phyloP scores from a whole-genome alignment of 2,797 vertebrate species.

The Oophaga sylvatica region DNA sequence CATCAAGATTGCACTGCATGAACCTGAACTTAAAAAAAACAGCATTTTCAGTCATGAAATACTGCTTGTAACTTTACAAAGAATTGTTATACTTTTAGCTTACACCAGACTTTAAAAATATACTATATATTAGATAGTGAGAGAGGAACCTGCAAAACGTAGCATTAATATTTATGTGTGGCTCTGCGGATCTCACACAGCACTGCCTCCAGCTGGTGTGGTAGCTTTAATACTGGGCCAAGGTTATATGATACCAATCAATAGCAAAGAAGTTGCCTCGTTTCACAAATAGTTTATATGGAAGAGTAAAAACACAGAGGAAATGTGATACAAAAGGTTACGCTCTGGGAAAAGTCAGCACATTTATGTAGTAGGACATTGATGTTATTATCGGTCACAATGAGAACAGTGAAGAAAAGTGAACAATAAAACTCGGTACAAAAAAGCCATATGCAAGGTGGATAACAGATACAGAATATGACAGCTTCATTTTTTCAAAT shows the following conservation, averaged over 20 bases:
- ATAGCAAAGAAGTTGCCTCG: background rate
- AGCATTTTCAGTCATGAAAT: too few relatives aligned
- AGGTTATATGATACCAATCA: background rate
- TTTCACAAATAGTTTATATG: background rate
- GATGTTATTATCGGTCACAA: conserved; percentile 14
- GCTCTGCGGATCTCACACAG: background rate
- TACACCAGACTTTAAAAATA: background rate
- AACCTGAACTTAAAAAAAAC: too few relatives aligned
- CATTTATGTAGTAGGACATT: background rate
- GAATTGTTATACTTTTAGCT: background rate
- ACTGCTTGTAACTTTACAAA: too few relatives aligned
- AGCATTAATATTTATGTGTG: background rate
- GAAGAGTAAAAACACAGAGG: conserved; percentile 3
- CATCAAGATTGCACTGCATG: too few relatives aligned
- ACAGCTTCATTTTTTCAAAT: background rate
- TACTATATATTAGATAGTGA: background rate
- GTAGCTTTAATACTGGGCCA: background rate
- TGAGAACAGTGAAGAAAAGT: background rate
- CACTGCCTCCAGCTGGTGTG: background rate
- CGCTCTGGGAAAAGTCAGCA: background rate
- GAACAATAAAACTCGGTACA: background rate
- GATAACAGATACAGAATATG: background rate
- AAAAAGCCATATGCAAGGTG: background rate
- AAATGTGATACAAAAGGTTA: conserved; percentile 18
- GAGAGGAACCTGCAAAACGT: background rate